phyloP scores from a whole-genome alignment of 2,113 vertebrate genomes.

The Scytalopus superciliaris region DNA sequence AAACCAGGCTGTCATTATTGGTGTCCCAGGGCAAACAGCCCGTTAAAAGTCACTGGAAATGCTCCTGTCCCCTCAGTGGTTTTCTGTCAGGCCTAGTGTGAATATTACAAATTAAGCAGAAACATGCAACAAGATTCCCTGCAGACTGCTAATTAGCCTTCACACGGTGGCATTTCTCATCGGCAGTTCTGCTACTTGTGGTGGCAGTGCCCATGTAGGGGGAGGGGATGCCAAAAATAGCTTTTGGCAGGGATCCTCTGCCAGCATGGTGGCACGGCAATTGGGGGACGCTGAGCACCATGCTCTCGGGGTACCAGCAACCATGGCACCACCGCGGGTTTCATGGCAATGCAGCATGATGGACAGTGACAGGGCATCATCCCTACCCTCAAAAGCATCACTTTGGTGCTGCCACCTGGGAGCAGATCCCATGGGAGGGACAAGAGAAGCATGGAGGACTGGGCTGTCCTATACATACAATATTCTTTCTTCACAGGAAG shows the following conservation, averaged over 20 bases:
- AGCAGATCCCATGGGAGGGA: background rate
- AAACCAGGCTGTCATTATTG: background rate
- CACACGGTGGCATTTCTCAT: rapidly evolving
- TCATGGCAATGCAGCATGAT: rapidly evolving
- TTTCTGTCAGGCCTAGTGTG: constrained; percentile 29
- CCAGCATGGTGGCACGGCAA: rapidly evolving
- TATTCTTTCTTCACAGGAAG: background rate
- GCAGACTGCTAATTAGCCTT: constrained; percentile 22
- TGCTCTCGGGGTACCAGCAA: rapidly evolving
- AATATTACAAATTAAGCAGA: constrained; percentile 40
- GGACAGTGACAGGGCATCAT: background rate
- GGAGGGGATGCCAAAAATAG: background rate
- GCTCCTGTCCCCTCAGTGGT: background rate
- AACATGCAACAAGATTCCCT: background rate
- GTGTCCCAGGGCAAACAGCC: constrained; percentile 7
- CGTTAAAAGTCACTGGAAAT: background rate
- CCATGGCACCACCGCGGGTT: rapidly evolving
- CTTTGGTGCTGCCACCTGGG: background rate
- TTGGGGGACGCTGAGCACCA: rapidly evolving
- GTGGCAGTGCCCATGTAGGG: background rate
- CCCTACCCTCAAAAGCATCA: background rate
- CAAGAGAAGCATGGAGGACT: background rate
- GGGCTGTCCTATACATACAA: rapidly evolving
- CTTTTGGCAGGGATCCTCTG: background rate
- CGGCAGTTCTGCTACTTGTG: background rate